phyloP scores from a whole-genome alignment of 2,797 vertebrate genomes.

The Falco concolor region DNA sequence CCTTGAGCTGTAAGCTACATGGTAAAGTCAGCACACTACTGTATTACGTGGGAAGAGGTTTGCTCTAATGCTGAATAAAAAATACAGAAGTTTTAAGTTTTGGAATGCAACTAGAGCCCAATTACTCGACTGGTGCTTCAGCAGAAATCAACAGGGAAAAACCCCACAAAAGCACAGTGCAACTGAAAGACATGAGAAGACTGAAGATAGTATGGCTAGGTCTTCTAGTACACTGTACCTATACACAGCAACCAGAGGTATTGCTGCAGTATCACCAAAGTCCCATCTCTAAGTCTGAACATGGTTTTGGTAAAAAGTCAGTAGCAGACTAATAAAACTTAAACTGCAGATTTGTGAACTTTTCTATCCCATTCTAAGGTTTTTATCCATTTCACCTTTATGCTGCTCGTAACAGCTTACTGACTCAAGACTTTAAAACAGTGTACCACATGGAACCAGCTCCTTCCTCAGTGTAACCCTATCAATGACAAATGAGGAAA shows the following conservation, averaged over 20 bases:
- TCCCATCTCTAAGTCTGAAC: background rate
- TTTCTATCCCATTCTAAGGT: background rate
- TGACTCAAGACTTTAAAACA: background rate
- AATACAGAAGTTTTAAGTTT: background rate
- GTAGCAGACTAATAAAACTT: background rate
- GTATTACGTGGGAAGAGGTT: background rate
- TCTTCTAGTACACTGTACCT: background rate
- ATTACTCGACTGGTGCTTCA: background rate
- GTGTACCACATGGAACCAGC: background rate
- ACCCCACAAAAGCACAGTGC: accelerated
- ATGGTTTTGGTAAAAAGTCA: background rate
- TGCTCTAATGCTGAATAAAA: background rate
- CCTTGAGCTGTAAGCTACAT: background rate
- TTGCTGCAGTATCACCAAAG: background rate
- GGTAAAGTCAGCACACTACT: background rate
- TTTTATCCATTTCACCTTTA: background rate
- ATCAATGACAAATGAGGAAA: background rate
- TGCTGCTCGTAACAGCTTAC: background rate
- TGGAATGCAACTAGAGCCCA: background rate
- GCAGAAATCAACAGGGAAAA: background rate
- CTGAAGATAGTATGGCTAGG: background rate
- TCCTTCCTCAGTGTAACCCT: background rate
- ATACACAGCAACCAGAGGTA: background rate
- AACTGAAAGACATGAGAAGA: background rate
- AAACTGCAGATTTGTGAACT: background rate